Percentiles rank a stretch among this genome's conserved stretches.
phyloP scores from a whole-genome alignment of 2,797 vertebrate species.

The Lemur catta region DNA sequence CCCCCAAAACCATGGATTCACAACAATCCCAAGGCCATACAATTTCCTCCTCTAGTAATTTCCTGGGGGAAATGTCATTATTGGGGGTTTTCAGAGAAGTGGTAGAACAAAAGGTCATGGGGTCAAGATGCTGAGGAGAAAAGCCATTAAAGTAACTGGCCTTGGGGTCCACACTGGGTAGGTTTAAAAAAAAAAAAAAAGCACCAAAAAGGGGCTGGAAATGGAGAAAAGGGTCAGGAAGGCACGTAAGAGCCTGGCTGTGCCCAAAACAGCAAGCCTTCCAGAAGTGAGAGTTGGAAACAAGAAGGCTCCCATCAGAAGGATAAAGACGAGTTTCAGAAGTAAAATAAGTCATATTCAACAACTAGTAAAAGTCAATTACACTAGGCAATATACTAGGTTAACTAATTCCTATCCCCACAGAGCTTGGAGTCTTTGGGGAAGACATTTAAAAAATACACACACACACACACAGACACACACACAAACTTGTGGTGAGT shows the following conservation, averaged over 20 bases:
- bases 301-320: neutral
- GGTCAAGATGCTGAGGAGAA: neutral
- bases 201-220: neutral
- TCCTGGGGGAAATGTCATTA: neutral
- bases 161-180: neutral
- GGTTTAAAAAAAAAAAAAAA: neutral
- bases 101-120: neutral
- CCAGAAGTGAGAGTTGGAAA: neutral
- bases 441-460: neutral
- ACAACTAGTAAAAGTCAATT: neutral
- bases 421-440: neutral
- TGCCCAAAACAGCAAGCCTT: neutral
- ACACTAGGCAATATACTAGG: neutral
- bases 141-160: neutral
- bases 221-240: neutral
- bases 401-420: neutral
- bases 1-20: neutral
- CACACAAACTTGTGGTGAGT: neutral
- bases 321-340: neutral
- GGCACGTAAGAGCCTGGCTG: neutral
- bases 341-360: neutral
- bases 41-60: neutral
- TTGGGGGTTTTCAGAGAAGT: neutral
- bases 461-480: neutral
- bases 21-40: neutral